Evolutionary conservation across 2,888 invertebrate genomes (phyloP).

Genomic region (Melinopterus prodromus): DNA sequence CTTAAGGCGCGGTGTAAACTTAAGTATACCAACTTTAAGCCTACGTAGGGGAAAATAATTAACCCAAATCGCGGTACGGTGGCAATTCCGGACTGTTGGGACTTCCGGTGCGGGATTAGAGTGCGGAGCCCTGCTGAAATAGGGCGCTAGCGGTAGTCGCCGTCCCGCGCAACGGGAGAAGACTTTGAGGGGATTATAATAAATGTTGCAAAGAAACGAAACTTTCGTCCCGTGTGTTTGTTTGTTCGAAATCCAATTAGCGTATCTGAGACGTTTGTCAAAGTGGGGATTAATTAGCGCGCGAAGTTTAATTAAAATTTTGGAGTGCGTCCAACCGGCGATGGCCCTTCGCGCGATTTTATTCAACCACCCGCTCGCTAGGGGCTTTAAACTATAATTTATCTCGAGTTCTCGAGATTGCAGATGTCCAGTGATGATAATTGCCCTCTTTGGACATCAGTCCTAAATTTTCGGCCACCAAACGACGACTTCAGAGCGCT

Average conservation of each 20-base stretch:
- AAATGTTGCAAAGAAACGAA: constrained; percentile 4
- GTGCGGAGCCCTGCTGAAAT: neutral
- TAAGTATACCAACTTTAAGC: neutral
- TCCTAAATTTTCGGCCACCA: no score
- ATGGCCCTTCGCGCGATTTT: neutral
- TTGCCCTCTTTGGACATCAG: no score
- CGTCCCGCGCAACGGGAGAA: neutral
- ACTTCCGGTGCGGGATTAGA: neutral
- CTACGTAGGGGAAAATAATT: neutral
- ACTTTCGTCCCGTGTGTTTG: constrained; percentile 4
- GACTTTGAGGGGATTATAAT: neutral
- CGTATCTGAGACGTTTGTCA: constrained; percentile 4
- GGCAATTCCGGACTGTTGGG: neutral
- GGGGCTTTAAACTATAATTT: no score
- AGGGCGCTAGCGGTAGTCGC: neutral
- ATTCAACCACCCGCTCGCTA: neutral
- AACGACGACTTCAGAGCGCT: no score
- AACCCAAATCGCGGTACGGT: constrained; percentile 4
- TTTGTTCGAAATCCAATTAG: constrained; percentile 4
- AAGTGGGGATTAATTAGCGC: neutral
- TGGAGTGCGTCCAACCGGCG: neutral
- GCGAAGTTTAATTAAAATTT: neutral
- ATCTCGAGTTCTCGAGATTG: no score
- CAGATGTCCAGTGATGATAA: no score
- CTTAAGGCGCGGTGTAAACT: neutral